Evolutionary conservation across 35 echinoderm and acorn worm species (phyloP).

Genomic region (Stichopus chloronotus): DNA sequence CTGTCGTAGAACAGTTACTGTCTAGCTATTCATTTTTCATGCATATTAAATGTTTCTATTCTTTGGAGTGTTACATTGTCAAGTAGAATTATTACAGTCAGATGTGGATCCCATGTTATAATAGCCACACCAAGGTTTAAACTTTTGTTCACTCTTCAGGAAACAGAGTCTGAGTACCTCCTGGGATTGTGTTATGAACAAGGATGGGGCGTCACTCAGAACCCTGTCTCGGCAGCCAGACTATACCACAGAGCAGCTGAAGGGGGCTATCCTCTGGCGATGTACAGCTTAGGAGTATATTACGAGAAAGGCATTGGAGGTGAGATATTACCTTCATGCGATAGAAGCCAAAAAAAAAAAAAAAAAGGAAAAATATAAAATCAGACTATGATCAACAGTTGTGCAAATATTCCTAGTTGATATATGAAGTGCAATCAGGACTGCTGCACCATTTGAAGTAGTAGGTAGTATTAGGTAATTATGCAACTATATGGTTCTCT

Average conservation of each 20-base stretch:
- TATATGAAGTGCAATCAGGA: not conserved
- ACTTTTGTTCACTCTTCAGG: constrained; percentile 33
- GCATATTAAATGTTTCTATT: too few relatives aligned
- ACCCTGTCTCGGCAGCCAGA: constrained; percentile 62
- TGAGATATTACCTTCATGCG: not conserved
- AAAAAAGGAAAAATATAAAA: not conserved
- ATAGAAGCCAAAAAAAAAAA: not conserved
- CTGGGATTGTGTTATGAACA: constrained; percentile 89
- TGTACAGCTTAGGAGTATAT: constrained; percentile 72
- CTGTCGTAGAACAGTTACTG: too few relatives aligned
- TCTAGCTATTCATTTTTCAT: too few relatives aligned
- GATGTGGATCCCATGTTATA: too few relatives aligned
- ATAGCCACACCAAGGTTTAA: too few relatives aligned
- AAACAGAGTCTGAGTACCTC: constrained; percentile 78
- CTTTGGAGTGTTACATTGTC: not conserved
- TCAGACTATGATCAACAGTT: not conserved
- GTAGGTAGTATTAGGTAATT: too few relatives aligned
- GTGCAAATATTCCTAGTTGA: not conserved
- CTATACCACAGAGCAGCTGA: constrained; percentile 80
- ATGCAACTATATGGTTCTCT: too few relatives aligned
- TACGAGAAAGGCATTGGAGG: constrained; percentile 72
- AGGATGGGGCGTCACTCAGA: constrained; percentile 77
- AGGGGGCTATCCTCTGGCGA: constrained; percentile 60
- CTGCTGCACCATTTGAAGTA: too few relatives aligned
- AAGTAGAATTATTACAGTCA: not conserved